A percentile compares a stretch with the other conserved stretches of the same genome.
phyloP scores from a whole-genome alignment of 2,797 vertebrate species.

The Paramormyrops hopkinsi region DNA sequence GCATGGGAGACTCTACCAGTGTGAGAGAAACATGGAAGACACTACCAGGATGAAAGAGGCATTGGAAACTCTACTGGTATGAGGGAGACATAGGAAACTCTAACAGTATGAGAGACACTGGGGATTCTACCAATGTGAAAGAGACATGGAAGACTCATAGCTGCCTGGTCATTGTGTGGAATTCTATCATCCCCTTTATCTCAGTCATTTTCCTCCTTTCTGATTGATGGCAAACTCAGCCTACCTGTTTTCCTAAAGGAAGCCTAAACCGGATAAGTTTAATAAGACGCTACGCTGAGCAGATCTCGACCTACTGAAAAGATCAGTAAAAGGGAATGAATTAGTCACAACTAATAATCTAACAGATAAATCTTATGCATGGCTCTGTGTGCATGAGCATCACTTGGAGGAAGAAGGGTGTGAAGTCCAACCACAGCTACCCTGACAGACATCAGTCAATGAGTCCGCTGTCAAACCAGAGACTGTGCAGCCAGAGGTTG shows the following conservation, averaged over 20 bases:
- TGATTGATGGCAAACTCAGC: not conserved
- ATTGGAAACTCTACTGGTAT: not conserved
- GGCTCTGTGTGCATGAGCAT: not conserved
- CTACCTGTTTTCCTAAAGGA: not conserved
- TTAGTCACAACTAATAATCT: not conserved
- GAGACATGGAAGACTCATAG: not conserved
- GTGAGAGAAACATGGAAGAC: not conserved
- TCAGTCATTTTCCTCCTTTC: not conserved
- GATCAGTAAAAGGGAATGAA: not conserved
- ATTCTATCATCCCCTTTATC: not conserved
- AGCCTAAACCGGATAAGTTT: not conserved
- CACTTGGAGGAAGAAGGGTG: not conserved
- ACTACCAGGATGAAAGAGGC: not conserved
- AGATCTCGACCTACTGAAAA: not conserved
- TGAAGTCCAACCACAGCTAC: not conserved
- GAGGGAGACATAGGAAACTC: not conserved
- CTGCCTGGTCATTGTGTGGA: not conserved
- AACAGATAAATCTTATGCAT: not conserved
- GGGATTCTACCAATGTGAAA: not conserved
- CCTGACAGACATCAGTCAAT: not conserved
- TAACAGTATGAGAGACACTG: not conserved
- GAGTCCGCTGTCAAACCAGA: not conserved
- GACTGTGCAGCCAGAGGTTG: not conserved
- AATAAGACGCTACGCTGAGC: not conserved
- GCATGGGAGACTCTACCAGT: not conserved